Conservation (phyloP, 2,797 vertebrate species). For the Anableps anableps region DNA sequence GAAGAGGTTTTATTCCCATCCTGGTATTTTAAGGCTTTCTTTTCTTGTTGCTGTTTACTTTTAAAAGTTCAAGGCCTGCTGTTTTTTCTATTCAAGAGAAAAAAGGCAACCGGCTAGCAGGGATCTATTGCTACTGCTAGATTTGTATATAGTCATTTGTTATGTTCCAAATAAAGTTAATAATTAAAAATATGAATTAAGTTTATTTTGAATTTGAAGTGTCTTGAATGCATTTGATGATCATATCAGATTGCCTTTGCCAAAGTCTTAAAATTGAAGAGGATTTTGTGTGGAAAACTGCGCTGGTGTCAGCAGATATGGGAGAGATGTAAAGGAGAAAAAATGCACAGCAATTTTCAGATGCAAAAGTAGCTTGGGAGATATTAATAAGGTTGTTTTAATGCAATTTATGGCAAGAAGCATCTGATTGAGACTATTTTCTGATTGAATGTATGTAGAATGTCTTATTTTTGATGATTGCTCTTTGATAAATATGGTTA, state of each 20-base stretch:
- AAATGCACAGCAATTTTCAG: slow-evolving; percentile 53
- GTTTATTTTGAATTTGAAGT: slow-evolving; percentile 65
- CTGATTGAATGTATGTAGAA: slow-evolving; percentile 74
- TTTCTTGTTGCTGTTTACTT: slow-evolving; percentile 41
- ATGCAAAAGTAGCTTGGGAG: slow-evolving; percentile 44
- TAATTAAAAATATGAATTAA: slow-evolving; percentile 81
- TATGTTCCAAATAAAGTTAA: slow-evolving; percentile 95
- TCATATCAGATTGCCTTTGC: slow-evolving; percentile 54
- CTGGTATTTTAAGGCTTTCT: slow-evolving; percentile 31
- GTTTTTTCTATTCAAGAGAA: slow-evolving; percentile 76
- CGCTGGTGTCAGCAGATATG: slow-evolving; percentile 35
- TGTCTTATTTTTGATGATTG: slow-evolving; percentile 79
- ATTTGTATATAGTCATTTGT: slow-evolving; percentile 91
- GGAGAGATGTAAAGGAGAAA: slow-evolving; percentile 29
- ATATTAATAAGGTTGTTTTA: slow-evolving; percentile 57
- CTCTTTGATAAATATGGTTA: slow-evolving; percentile 76
- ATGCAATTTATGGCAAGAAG: slow-evolving; percentile 51
- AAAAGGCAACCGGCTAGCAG: slow-evolving; percentile 75
- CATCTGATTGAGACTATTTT: slow-evolving; percentile 70
- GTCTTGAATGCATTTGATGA: slow-evolving; percentile 59
- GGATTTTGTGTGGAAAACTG: slow-evolving; percentile 31
- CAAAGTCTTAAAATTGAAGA: slow-evolving; percentile 60
- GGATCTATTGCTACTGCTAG: slow-evolving; percentile 87
- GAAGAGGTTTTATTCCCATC: slow-evolving; percentile 63
- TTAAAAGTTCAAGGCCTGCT: slow-evolving; percentile 63